Conservation (phyloP, 2,797 vertebrate genomes). For the Oophaga sylvatica region DNA sequence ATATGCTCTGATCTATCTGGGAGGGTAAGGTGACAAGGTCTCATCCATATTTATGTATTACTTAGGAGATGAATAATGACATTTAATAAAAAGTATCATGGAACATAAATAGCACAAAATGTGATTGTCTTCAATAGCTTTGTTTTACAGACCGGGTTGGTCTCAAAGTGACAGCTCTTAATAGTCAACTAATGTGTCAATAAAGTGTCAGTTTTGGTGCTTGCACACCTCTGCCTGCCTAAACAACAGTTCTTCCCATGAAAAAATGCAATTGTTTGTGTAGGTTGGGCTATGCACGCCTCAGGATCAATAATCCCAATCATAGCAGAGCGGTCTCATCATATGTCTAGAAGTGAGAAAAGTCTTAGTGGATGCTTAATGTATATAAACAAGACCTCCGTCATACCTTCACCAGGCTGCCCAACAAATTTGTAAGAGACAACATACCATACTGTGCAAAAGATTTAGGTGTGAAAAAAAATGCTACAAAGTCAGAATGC, state of each 20-base stretch:
- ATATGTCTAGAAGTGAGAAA: conserved; percentile 13
- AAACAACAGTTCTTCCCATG: not conserved
- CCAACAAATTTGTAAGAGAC: not conserved
- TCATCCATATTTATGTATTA: not conserved
- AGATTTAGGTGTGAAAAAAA: too few species aligned
- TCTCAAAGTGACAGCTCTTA: not conserved
- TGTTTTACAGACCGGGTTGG: not conserved
- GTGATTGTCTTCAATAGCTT: not conserved
- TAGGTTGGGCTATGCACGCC: not conserved
- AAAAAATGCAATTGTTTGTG: not conserved
- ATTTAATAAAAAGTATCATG: not conserved
- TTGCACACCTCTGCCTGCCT: not conserved
- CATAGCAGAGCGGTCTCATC: not conserved
- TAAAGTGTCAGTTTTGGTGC: conserved; percentile 20
- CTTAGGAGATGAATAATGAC: not conserved
- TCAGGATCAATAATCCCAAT: conserved; percentile 2
- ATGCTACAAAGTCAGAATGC: too few species aligned
- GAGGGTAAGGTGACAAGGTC: conserved; percentile 32
- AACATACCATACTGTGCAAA: not conserved
- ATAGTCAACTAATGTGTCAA: not conserved
- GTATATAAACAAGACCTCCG: not conserved
- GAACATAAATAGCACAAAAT: not conserved
- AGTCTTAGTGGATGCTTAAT: not conserved
- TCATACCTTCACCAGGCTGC: not conserved
- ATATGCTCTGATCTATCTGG: conserved; percentile 36